Conservation (phyloP, 2,888 invertebrate species). For the Callyntrura sp. region DNA sequence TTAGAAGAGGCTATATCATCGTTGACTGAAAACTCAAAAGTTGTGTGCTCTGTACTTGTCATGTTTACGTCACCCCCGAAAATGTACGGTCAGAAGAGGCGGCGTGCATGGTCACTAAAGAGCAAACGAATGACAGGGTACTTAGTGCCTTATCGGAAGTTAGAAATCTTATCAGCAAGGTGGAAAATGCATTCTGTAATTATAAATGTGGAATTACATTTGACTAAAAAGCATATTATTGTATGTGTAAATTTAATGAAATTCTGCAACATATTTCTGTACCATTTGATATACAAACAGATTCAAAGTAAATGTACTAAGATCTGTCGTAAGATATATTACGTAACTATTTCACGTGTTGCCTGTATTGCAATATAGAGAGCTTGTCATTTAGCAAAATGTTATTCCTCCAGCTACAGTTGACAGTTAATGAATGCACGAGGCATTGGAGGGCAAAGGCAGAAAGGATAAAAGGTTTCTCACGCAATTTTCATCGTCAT, state of each 20-base stretch:
- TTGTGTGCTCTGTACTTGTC: constrained; percentile 15
- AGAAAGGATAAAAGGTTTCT: not conserved
- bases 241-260: not conserved
- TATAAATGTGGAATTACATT: too few relatives aligned
- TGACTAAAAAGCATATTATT: too few relatives aligned
- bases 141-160: too few relatives aligned
- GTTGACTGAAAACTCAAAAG: not conserved
- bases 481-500: constrained; percentile 35
- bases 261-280: not conserved
- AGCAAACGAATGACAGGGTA: too few relatives aligned
- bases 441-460: not conserved
- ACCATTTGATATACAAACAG: not conserved
- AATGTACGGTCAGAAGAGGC: not conserved
- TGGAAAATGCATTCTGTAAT: too few relatives aligned
- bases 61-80: constrained; percentile 44
- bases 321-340: too few relatives aligned
- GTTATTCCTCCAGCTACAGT: constrained; percentile 27
- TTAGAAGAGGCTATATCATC: not conserved
- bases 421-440: not conserved
- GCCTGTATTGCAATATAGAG: not conserved
- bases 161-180: not conserved
- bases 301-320: too few relatives aligned
- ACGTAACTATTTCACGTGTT: not conserved
- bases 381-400: constrained; percentile 38
- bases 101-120: not conserved